phyloP scores from a whole-genome alignment of 92 coral and sea anemone species.

The Epizoanthus fatuus region DNA sequence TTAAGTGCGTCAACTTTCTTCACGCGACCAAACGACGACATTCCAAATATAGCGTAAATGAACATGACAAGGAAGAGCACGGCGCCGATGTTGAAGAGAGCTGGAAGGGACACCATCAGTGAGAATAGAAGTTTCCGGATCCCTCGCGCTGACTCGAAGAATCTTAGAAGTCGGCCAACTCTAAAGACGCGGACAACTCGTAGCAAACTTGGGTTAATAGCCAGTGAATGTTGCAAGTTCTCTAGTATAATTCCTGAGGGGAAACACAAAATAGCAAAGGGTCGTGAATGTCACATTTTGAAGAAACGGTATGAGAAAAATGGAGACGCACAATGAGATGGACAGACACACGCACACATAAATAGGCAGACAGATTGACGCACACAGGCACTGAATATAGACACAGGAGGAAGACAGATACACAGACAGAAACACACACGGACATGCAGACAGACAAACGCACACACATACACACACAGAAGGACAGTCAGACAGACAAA shows the following conservation, averaged over 20 bases:
- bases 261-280: background rate
- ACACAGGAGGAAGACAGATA: too few relatives aligned
- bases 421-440: too few relatives aligned
- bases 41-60: conserved; percentile 94
- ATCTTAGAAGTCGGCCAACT: conserved; percentile 90
- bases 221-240: conserved; percentile 63
- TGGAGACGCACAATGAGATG: too few relatives aligned
- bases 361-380: too few relatives aligned
- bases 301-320: too few relatives aligned
- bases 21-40: conserved; percentile 93
- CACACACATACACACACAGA: too few relatives aligned
- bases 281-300: background rate
- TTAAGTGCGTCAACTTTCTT: conserved; percentile 93
- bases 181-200: conserved; percentile 95
- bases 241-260: conserved; percentile 81
- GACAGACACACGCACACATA: too few relatives aligned
- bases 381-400: too few relatives aligned
- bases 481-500: too few relatives aligned
- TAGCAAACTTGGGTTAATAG: conserved; percentile 89
- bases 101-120: conserved; percentile 87
- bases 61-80: conserved; percentile 90
- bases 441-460: too few relatives aligned
- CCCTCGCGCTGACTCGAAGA: conserved; percentile 94
- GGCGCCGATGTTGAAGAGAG: conserved; percentile 93
- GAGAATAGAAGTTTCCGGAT: conserved; percentile 92